Evolutionary conservation across 2,113 vertebrate species (phyloP), one percentile per base, ranked within the genome.

Genomic region (Podilymbus podiceps): DNA sequence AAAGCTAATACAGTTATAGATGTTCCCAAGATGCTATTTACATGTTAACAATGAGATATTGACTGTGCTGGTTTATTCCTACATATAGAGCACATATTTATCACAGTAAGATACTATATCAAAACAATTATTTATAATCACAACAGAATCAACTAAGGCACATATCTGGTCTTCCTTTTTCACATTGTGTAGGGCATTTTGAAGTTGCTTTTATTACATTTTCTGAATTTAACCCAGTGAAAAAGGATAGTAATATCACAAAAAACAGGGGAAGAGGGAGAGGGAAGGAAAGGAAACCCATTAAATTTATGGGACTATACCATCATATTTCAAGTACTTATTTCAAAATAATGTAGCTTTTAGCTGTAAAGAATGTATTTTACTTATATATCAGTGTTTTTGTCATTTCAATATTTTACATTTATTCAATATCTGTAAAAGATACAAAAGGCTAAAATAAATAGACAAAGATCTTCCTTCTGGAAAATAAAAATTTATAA

Each of bases 391-490:
- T 68, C 21, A 25, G 6, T 3, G 5, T 67, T 74, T n/a, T 44
- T 49, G 3, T 9, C 8, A 28, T 64, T 84, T 64, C 72, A 49
- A 33, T 35, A 15, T 71, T 76, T 85, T 75, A 12, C 20, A 42
- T 77, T 56, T 86, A 35, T 77, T 89, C 13, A 25, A 28, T 75
- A 30, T 84, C 44, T 68, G 5, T 63, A 67, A 78, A 81, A 77
- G 10, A 22, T 0, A 72, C 3, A 0, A 59, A 3, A 11, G 4
- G 59, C 20, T 40, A 64, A 72, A 87, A 72, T 6, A 77, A 81
- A 78, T 13, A 0, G 27, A 80, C 5, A 71, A 55, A 46, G 0
- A 5, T 5, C 0, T 18, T 58, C 17, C 8, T 68, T 63, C 27
- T 62, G 3, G 67, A 56, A 86, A 66, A 24, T 3, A 59, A 71